These are phyloP conservation scores for Bufo gargarizans DNA, from an alignment of 2,113 vertebrate species.

Conservation along the genomic window DNA sequence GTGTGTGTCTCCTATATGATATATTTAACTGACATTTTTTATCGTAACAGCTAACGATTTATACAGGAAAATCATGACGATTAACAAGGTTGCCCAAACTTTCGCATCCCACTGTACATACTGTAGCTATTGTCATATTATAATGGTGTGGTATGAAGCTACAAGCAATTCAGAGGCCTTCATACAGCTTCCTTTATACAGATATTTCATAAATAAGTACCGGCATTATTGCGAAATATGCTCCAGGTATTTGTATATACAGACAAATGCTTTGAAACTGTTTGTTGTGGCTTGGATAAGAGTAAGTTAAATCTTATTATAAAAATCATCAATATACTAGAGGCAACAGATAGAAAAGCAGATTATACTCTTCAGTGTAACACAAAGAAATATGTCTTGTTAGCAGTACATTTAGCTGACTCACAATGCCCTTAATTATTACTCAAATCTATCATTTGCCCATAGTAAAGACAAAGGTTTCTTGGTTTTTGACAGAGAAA, in stretches of 20 bases:
- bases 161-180: background rate
- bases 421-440: background rate
- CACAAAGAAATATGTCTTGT: conserved; percentile 3
- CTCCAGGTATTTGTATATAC: background rate
- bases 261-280: background rate
- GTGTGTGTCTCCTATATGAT: no score
- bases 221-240: background rate
- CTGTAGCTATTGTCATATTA: background rate
- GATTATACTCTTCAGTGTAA: conserved; percentile 21
- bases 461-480: conserved; percentile 2
- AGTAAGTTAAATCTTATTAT: background rate
- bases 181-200: background rate
- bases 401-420: background rate
- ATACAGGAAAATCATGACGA: no score
- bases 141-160: background rate
- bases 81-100: no score
- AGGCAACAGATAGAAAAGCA: background rate
- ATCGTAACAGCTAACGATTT: no score
- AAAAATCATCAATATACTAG: background rate
- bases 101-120: no score
- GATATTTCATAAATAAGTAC: background rate
- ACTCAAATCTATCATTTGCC: background rate
- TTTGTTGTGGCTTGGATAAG: background rate
- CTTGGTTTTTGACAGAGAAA: conserved; percentile 9
- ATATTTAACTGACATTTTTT: no score